Percentiles rank a stretch among this genome's conserved stretches.
These are phyloP conservation scores for Ypsolopha sequella DNA, from an alignment of 2,888 invertebrate species.

Conservation along the genomic window DNA sequence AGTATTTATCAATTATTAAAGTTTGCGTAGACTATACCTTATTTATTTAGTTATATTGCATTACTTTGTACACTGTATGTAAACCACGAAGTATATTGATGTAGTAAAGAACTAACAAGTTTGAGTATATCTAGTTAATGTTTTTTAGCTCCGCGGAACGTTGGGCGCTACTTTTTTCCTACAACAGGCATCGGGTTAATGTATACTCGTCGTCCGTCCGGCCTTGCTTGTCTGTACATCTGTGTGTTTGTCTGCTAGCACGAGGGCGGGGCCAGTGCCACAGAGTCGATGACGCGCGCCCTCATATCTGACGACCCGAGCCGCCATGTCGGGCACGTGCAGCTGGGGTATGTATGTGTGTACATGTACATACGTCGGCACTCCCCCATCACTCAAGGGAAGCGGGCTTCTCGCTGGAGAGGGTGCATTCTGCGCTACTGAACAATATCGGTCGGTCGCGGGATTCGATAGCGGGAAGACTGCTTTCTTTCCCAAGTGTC, in stretches of 20 bases:
- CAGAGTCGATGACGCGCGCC: constrained; percentile 96
- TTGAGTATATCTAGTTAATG: neutral
- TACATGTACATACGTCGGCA: constrained; percentile 57
- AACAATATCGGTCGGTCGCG: too few species aligned
- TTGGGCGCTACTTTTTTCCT: constrained; percentile 68
- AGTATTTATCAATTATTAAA: constrained; percentile 23
- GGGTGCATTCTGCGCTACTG: too few species aligned
- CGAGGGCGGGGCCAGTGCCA: constrained; percentile 92
- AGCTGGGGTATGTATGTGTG: constrained; percentile 91
- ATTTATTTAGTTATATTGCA: neutral
- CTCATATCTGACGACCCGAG: constrained; percentile 94
- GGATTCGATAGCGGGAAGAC: too few species aligned
- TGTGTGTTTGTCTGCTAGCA: constrained; percentile 82
- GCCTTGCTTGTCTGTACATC: constrained; percentile 50
- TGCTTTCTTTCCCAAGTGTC: too few species aligned
- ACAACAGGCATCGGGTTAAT: constrained; percentile 52
- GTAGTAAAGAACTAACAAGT: neutral
- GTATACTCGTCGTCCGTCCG: constrained; percentile 18
- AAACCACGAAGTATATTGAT: neutral
- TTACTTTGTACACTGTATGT: neutral
- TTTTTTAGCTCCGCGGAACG: constrained; percentile 16
- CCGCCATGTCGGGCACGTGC: constrained; percentile 92
- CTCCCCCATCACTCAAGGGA: neutral
- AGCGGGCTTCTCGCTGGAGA: too few species aligned
- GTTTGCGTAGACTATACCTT: constrained; percentile 20